A percentile compares a stretch with the other conserved stretches of the same genome.
Conservation (phyloP, 1,140 invertebrate genomes). For the Mylabris phalerata region DNA sequence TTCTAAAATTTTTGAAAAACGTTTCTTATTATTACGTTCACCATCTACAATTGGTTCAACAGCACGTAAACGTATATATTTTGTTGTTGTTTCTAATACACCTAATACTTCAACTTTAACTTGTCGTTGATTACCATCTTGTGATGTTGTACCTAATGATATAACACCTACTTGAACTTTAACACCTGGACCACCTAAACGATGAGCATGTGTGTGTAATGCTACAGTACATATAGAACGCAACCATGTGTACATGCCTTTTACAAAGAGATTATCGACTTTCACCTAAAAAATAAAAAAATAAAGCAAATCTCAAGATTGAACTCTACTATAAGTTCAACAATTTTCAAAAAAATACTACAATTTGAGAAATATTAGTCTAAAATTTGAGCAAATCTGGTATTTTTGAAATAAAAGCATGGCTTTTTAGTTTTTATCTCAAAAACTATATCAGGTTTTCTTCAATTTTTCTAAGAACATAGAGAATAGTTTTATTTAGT, state of each 20-base stretch:
- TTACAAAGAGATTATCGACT: slow-evolving; percentile 67
- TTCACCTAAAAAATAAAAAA: slow-evolving; percentile 50
- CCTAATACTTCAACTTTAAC: slow-evolving; percentile 85
- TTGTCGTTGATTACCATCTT: slow-evolving; percentile 72
- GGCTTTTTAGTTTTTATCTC: no score
- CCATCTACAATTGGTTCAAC: slow-evolving; percentile 71
- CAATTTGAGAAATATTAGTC: no score
- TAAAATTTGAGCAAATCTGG: background rate
- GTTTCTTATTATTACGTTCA: slow-evolving; percentile 68
- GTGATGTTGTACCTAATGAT: slow-evolving; percentile 79
- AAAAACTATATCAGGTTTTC: no score
- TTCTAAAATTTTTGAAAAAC: slow-evolving; percentile 71
- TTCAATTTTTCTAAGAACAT: no score
- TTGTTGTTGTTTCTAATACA: slow-evolving; percentile 68
- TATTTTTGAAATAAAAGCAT: no score
- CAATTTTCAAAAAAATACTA: no score
- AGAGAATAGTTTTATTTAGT: no score
- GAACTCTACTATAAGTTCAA: no score
- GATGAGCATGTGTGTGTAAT: slow-evolving; percentile 63
- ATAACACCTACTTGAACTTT: slow-evolving; percentile 76
- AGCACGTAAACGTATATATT: slow-evolving; percentile 67
- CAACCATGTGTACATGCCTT: slow-evolving; percentile 71
- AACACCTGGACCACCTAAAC: slow-evolving; percentile 60
- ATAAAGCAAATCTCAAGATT: no score
- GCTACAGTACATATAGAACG: slow-evolving; percentile 70